Conservation (phyloP, 2,888 invertebrate genomes). For the Lochmaea capreae region DNA sequence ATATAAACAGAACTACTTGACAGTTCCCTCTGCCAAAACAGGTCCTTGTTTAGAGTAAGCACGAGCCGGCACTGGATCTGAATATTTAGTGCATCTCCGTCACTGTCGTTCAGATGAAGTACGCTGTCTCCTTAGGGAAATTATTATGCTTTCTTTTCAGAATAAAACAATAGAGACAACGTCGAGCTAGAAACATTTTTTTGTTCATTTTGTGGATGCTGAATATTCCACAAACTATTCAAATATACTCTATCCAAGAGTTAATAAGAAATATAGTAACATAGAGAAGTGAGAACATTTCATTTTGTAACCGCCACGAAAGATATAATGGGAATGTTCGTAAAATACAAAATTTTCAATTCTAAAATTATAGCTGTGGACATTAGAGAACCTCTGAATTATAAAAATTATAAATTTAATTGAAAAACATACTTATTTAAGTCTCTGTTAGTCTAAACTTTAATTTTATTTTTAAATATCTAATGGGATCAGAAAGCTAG, state of each 20-base stretch:
- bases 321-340: neutral
- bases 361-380: no score
- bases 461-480: no score
- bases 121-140: slow-evolving; percentile 36
- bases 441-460: no score
- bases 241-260: neutral
- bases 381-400: no score
- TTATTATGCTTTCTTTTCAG: slow-evolving; percentile 38
- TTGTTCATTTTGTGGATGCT: slow-evolving; percentile 1
- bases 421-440: no score
- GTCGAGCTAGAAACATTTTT: slow-evolving; percentile 37
- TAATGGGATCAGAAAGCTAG: no score
- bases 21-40: no score
- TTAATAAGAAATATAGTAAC: neutral
- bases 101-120: slow-evolving; percentile 16
- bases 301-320: neutral
- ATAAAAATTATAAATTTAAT: no score
- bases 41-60: no score
- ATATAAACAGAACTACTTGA: no score
- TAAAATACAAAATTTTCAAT: no score
- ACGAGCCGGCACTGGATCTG: no score
- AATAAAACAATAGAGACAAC: slow-evolving; percentile 34
- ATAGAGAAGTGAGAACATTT: neutral
- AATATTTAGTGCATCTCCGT: neutral
- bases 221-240: slow-evolving; percentile 1